Evolutionary conservation across 1,140 invertebrate genomes (phyloP).

Genomic region (Drosophila kepulauana): DNA sequence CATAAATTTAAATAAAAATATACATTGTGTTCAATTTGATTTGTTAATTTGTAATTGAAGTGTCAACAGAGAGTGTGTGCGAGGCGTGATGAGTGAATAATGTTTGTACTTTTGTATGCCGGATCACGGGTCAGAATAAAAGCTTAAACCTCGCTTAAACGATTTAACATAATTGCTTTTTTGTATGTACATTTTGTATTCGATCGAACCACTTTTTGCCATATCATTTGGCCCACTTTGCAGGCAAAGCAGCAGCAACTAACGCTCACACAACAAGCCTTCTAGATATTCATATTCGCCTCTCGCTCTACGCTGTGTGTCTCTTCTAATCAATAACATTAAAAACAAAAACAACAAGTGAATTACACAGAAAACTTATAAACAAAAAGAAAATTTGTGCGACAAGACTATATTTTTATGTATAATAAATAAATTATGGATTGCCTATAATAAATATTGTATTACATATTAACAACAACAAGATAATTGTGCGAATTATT

Average conservation of each 20-base stretch:
- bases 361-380: slow-evolving; percentile 13
- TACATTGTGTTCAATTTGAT: not conserved
- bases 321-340: slow-evolving; percentile 14
- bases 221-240: slow-evolving; percentile 18
- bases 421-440: slow-evolving; percentile 60
- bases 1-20: not conserved
- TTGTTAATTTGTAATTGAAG: slow-evolving; percentile 2
- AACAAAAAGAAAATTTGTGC: slow-evolving; percentile 43
- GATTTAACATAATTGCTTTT: slow-evolving; percentile 1
- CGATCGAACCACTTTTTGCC: slow-evolving; percentile 17
- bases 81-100: slow-evolving; percentile 5
- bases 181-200: slow-evolving; percentile 1
- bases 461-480: slow-evolving; percentile 53
- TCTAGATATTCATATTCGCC: slow-evolving; percentile 36
- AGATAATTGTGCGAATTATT: slow-evolving; percentile 50
- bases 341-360: slow-evolving; percentile 22
- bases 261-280: not conserved
- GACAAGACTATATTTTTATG: slow-evolving; percentile 67
- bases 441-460: slow-evolving; percentile 59
- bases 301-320: slow-evolving; percentile 67
- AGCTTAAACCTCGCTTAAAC: slow-evolving; percentile 19
- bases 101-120: slow-evolving; percentile 34
- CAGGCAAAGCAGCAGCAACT: not conserved
- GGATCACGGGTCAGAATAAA: slow-evolving; percentile 3
- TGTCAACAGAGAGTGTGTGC: not conserved